Base-by-base conservation (phyloP, 1,140 invertebrate genomes). In the Eueides isabella region DNA sequence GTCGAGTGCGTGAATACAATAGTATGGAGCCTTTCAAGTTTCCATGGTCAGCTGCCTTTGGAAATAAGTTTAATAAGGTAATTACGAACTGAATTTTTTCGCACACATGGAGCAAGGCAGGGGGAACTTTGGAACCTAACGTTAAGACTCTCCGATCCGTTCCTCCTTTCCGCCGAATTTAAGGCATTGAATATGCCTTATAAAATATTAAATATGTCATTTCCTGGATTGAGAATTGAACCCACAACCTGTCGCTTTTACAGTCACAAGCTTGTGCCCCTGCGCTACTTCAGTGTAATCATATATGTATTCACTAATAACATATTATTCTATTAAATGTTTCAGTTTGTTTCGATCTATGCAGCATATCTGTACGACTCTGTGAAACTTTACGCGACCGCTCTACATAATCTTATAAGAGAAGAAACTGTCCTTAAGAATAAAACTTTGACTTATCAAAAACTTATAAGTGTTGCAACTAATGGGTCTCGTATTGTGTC, bases 321-420 rank as follows among this genome's bases (percentile, higher is more conserved):
- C n/a, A n/a, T n/a, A n/a, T n/a, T n/a, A n/a, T n/a, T n/a, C 35
- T 38, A 14, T 38, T 38, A 16, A 44, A 44, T 44, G 41, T 44
- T 87, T 84, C 93, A 97, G 95, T 97, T 97, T 91, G 96, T 99
- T 9, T 97, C 98, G 11, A 97, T 99, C 67, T 98, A 98, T 88
- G 98, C 98, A 14, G 97, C 98, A 1, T 99, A 99, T 93, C 93
- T 99, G 44, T 99, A 99, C 90, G 99, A 99, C 93, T 98, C 98
- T 1, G 97, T 99, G 0, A 96, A 96, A 84, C 89, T 99, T 0
- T 99, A 99, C 88, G 98, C 98, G 1, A 94, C 94, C 76, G 98
- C 98, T 1, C 93, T 99, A 55, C 94, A 98, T 79, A 94, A 96
- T 77, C 89, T 98, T 16, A 88, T 99, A 44, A 80, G 89, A 74